These are phyloP conservation scores for Scalopus aquaticus DNA, from an alignment of 2,113 vertebrate species.

Conservation along the genomic window DNA sequence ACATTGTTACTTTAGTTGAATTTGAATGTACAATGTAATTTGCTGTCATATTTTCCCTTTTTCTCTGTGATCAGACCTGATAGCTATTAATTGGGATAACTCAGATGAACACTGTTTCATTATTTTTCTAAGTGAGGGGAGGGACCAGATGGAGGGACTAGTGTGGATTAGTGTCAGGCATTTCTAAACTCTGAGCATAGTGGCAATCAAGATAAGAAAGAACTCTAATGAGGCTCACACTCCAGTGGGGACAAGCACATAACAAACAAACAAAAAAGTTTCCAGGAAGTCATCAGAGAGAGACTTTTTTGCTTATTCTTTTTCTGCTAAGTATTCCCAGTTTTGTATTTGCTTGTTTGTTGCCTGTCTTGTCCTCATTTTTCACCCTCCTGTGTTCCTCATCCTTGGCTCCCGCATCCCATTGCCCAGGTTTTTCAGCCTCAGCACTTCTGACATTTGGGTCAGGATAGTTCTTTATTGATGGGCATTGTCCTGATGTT, in stretches of 20 bases:
- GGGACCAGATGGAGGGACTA: too few species aligned
- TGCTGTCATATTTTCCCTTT: neutral
- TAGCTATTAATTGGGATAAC: too few species aligned
- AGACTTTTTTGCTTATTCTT: too few species aligned
- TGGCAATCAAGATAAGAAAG: too few species aligned
- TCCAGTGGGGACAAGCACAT: too few species aligned
- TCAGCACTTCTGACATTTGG: rapidly evolving
- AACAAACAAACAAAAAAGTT: too few species aligned
- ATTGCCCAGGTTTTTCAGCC: neutral
- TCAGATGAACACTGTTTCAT: rapidly evolving
- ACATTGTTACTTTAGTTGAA: neutral
- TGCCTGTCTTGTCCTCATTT: neutral
- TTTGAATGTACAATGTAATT: neutral
- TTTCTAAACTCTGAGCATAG: too few species aligned
- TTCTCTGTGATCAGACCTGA: neutral
- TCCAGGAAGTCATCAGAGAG: too few species aligned
- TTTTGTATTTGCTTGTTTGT: neutral
- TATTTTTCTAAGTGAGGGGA: neutral
- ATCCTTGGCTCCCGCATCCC: neutral
- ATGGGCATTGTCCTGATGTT: too few species aligned
- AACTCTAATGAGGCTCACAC: too few species aligned
- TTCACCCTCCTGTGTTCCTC: neutral
- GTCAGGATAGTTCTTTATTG: rapidly evolving
- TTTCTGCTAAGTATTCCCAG: too few species aligned
- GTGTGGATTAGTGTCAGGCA: too few species aligned